Percentiles rank a stretch among this genome's conserved stretches.
Evolutionary conservation across 2,113 vertebrate species (phyloP).

Genomic region (Catharus fuscescens): DNA sequence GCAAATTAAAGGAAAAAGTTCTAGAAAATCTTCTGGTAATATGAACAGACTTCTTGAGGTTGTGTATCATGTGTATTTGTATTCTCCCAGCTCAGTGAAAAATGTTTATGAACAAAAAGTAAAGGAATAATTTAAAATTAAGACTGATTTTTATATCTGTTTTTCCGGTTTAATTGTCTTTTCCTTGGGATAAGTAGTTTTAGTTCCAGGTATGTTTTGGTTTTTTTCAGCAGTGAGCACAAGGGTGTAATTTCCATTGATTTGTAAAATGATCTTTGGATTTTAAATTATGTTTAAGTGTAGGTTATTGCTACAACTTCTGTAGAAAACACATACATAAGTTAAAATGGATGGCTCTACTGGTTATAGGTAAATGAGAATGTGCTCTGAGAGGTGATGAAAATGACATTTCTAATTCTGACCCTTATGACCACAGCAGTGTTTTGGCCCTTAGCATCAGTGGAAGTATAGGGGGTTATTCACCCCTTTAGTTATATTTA

Average conservation of each 20-base stretch:
- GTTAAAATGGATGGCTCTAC: neutral
- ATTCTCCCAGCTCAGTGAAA: neutral
- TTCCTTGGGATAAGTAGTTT: neutral
- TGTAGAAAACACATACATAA: rapidly evolving
- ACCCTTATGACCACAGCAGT: neutral
- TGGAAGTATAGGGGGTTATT: neutral
- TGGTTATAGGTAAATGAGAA: neutral
- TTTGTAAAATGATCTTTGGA: neutral
- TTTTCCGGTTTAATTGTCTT: neutral
- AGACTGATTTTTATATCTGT: neutral
- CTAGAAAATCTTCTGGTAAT: neutral
- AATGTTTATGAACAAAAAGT: neutral
- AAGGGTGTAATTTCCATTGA: neutral
- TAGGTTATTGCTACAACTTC: neutral
- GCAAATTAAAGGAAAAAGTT: neutral
- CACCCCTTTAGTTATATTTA: neutral
- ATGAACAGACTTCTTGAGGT: neutral
- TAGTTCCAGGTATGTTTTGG: neutral
- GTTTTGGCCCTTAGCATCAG: neutral
- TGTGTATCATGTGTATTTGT: neutral
- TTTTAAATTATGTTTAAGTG: neutral
- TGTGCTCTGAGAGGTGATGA: neutral
- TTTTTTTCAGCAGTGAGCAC: neutral
- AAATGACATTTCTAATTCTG: neutral
- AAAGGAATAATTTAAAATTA: neutral